Percentiles rank a stretch among this genome's conserved stretches.
Evolutionary conservation across 2,797 vertebrate genomes (phyloP).

Genomic region (Dryobates pubescens): DNA sequence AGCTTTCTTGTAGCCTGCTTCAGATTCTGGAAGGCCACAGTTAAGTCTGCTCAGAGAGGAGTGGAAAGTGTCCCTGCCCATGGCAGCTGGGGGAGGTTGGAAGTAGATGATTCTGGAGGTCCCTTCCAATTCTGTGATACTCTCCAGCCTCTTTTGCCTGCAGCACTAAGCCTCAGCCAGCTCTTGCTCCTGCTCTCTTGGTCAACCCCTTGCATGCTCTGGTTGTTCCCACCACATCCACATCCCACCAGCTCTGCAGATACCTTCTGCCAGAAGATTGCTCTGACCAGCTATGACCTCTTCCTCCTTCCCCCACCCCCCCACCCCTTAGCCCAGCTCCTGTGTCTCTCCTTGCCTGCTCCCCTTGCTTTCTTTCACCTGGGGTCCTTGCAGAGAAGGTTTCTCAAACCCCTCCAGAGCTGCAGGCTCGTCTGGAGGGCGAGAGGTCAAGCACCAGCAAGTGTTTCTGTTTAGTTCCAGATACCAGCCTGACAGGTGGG

Average conservation of each 20-base stretch:
- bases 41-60: no score
- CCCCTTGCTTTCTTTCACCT: neutral
- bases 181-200: neutral
- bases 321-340: neutral
- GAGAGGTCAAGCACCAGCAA: conserved; percentile 78
- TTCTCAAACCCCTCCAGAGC: neutral
- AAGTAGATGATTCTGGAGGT: no score
- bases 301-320: neutral
- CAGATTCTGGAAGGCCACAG: no score
- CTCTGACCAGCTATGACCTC: neutral
- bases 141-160: neutral
- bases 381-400: neutral
- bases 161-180: neutral
- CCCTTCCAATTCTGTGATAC: no score
- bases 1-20: no score
- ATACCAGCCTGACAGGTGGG: conserved; percentile 94
- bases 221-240: rapidly evolving
- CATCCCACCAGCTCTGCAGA: neutral
- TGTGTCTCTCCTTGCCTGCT: neutral
- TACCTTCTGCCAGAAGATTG: neutral
- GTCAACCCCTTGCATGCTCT: neutral
- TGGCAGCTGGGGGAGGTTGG: no score
- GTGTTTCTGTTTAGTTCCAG: conserved; percentile 96
- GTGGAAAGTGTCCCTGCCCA: no score
- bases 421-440: conserved; percentile 22